A percentile compares a stretch with the other conserved stretches of the same genome.
Conservation (phyloP, 1,140 invertebrate species). For the Brachionus calyciflorus region DNA sequence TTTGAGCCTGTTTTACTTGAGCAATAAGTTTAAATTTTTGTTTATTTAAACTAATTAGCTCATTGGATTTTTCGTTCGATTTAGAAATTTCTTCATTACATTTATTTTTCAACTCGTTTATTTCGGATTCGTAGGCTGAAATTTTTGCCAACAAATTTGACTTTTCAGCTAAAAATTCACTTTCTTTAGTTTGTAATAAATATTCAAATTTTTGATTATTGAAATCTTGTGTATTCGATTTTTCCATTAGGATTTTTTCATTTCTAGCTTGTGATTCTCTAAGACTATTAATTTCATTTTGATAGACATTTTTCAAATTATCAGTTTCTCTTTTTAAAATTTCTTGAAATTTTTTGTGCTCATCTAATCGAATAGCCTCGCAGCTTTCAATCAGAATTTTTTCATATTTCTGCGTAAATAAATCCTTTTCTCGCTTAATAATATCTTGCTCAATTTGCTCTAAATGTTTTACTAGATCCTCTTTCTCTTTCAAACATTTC, state of each 20-base stretch:
- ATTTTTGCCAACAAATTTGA: neutral
- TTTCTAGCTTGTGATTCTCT: neutral
- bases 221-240: neutral
- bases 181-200: neutral
- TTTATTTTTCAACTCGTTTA: neutral
- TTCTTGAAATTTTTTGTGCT: neutral
- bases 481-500: conserved; percentile 39
- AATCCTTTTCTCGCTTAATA: neutral
- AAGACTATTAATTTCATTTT: neutral
- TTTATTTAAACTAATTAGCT: conserved; percentile 22
- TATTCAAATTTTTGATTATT: neutral
- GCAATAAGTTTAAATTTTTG: conserved; percentile 40
- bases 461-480: conserved; percentile 25
- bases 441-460: conserved; percentile 44
- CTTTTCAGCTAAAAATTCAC: neutral
- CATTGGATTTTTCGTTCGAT: conserved; percentile 23
- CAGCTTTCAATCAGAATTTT: neutral
- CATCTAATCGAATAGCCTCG: neutral
- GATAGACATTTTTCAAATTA: neutral
- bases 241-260: neutral
- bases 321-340: neutral
- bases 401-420: conserved; percentile 9
- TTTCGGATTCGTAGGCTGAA: neutral
- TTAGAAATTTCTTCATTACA: neutral
- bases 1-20: conserved; percentile 8